These are phyloP conservation scores for Habrosyne pyritoides DNA, from an alignment of 2,888 invertebrate genomes.

Conservation along the genomic window DNA sequence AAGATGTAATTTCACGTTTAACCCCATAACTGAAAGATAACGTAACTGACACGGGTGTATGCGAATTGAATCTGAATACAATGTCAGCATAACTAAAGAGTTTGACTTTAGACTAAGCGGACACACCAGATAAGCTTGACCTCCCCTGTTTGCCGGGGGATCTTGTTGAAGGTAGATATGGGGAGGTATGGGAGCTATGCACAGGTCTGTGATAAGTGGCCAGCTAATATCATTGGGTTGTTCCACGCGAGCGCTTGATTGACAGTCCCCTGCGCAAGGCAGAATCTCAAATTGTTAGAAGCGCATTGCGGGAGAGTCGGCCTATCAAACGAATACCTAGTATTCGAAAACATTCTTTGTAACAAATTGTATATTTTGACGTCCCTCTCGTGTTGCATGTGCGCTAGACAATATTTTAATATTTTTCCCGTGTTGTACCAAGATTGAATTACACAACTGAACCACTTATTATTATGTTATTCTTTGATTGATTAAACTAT, in stretches of 20 bases:
- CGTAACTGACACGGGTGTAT: conserved; percentile 51
- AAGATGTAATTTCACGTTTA: conserved; percentile 8
- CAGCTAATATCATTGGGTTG: conserved; percentile 68
- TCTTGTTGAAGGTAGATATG: conserved; percentile 29
- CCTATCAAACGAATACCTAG: conserved; percentile 38
- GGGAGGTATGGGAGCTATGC: conserved; percentile 36
- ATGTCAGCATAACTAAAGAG: conserved; percentile 71
- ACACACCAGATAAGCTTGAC: conserved; percentile 41
- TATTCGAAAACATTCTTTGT: conserved; percentile 18
- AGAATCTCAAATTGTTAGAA: conserved; percentile 63
- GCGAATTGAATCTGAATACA: conserved; percentile 68
- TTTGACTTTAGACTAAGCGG: conserved; percentile 60
- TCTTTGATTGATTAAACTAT: too few species aligned
- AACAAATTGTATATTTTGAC: conserved; percentile 1
- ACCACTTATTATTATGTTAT: too few species aligned
- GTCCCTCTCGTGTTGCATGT: background rate
- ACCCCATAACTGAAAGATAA: conserved; percentile 50
- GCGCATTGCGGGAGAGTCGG: conserved; percentile 55
- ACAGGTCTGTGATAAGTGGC: conserved; percentile 57
- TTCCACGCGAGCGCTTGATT: conserved; percentile 72
- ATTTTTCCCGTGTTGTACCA: too few species aligned
- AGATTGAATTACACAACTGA: too few species aligned
- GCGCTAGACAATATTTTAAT: too few species aligned
- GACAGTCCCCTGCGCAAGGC: conserved; percentile 74
- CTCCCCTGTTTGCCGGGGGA: conserved; percentile 30